Base-by-base conservation (phyloP, 1,140 invertebrate genomes). In the Trichonephila clavata region DNA sequence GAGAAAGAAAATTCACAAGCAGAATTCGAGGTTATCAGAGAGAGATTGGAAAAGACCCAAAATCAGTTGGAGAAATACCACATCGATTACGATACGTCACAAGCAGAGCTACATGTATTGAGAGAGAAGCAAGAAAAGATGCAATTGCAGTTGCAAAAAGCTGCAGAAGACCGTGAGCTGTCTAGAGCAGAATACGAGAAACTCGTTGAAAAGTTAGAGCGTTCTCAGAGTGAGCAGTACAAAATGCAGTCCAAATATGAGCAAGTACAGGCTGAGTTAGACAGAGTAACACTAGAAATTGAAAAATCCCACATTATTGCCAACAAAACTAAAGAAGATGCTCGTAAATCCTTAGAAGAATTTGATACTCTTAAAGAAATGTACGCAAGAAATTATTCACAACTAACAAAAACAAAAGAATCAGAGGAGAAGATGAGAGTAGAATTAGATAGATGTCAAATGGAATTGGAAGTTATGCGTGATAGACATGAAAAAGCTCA, bases 401-500 rank as follows among this genome's bases (percentile, higher is more conserved):
- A 99, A 95, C 96, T 99, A 2, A 97, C 97, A 86, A 97, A 98
- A 95, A 97, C 97, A 57, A 98, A 98, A 95, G 98, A 99, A 95
- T 97, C 97, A 94, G 98, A 99, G 96, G 98, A 99, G 94, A 98
- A 99, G 95, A 97, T 98, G n/a, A 98, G 98, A 95, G 98, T 98
- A 95, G 98, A 98, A 94, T 96, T 98, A 93, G 98, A 98, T 95
- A 96, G 97, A 95, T 95, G 98, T 88, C 96, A 96, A 94, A 97
- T 98, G 81, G 98, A 98, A 95, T 96, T 98, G 3, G 97, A 98
- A 95, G 98, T 99, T 96, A 97, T 98, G 83, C 97, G 98, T 14
- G 98, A 99, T 95, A 97, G 98, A 68, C 98, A 98, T 95, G 98
- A 99, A 94, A 99, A 99, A 95, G 96, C 97, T 5, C 98, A 98